Base-by-base conservation (phyloP, 1,140 invertebrate genomes). In the Leucophenga varia region DNA sequence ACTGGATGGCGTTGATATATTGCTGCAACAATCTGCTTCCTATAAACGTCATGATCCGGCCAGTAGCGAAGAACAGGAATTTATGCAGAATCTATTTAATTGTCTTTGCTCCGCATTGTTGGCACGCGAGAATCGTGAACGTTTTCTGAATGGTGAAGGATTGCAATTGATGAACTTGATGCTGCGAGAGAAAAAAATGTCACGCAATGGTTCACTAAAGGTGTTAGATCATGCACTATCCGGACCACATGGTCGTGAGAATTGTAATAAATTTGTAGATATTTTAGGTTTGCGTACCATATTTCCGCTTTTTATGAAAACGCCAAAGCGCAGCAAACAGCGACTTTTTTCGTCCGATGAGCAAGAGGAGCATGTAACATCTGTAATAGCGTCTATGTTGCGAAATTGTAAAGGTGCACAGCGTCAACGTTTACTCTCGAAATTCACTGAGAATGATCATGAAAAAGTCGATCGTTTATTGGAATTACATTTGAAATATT, bases 231-330 rank as follows among this genome's bases (percentile, higher is more conserved):
- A 98, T 79, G 93, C 95, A 12, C 90, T 98, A 81, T 90, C 89
- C 31, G 94, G 94, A 3, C 81, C 84, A 2, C 93, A 98, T 73
- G 95, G 94, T 5, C 86, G 84, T 63, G 93, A 98, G 55, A 97
- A 97, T 72, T 97, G 95, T 72, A 95, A 95, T 68, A 98, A 99
- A 77, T 97, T 99, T 79, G 91, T 99, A 0, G 97, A 99, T 72
- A 98, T 99, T 60, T 81, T 99, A 2, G 97, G 97, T 1, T 80
- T 99, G 7, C 79, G 95, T 21, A 97, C 93, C 2, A 89, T 99
- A 42, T 99, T 99, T 78, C 96, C 97, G 2, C 77, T 99, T 0
- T 99, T 99, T 70, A 98, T 99, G 96, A 96, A 97, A 80, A 98
- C 96, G 0, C 95, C 95, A 3, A 92, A 89, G 46, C 90, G 89